phyloP scores from a whole-genome alignment of 1,140 invertebrate species.

The Saccostrea echinata region DNA sequence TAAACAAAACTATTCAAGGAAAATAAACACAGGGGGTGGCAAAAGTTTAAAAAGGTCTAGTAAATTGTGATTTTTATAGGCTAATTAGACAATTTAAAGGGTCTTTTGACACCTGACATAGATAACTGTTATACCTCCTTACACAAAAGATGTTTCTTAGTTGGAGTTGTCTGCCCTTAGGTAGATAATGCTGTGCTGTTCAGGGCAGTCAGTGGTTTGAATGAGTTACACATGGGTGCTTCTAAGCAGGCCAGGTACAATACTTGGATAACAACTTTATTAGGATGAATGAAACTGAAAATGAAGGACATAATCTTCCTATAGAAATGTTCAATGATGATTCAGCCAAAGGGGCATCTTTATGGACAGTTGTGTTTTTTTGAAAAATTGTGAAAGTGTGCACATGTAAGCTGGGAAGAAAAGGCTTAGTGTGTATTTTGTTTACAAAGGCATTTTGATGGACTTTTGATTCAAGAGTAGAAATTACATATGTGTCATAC shows the following conservation, averaged over 20 bases:
- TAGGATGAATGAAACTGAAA: slow-evolving; percentile 28
- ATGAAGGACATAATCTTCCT: slow-evolving; percentile 22
- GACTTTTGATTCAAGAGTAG: not conserved
- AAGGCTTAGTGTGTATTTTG: not conserved
- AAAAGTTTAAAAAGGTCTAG: slow-evolving; percentile 19
- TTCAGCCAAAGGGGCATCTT: not conserved
- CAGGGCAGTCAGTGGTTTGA: not conserved
- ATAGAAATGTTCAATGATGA: slow-evolving; percentile 1
- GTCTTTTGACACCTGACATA: not conserved
- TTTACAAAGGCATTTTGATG: not conserved
- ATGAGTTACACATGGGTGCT: not conserved
- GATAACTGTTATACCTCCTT: not conserved
- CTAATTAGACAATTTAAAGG: slow-evolving; percentile 7
- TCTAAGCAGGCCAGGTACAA: not conserved
- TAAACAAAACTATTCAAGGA: slow-evolving; percentile 1
- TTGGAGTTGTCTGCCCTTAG: slow-evolving; percentile 16
- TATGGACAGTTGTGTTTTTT: not conserved
- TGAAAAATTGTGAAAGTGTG: not conserved
- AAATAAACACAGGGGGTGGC: slow-evolving; percentile 3
- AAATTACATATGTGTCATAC: not conserved
- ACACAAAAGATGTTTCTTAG: not conserved
- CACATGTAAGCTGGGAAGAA: not conserved
- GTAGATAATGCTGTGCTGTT: not conserved
- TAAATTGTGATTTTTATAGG: not conserved
- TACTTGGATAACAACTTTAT: slow-evolving; percentile 22